Evolutionary conservation across 2,797 vertebrate species (phyloP), one percentile per base, ranked within the genome.

Genomic region (Tolypeutes matacus): DNA sequence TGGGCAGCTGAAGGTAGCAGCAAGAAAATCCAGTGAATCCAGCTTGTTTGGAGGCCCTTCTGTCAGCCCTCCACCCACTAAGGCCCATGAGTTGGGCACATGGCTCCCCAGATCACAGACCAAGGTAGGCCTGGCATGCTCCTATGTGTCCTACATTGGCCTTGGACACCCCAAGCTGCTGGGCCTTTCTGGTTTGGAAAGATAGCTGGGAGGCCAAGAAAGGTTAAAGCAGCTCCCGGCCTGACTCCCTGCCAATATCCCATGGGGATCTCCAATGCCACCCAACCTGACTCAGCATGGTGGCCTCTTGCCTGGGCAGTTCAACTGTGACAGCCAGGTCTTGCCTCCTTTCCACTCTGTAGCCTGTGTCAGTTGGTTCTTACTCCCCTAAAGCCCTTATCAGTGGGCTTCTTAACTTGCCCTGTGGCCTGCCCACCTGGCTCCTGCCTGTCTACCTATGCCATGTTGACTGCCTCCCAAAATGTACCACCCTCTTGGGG

Each of bases 1-100:
- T 96, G 95, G 96, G 96, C 96, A 97, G 97, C 96, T 91, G 53
- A 34, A 10, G 60, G 31, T 53, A 0, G 96, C 96, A 96, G 93
- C 86, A 78, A 98, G 97, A 96, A 96, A 98, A 95, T 58, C 95
- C 96, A 2, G 12, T 80, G 94, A 93, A 95, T 97, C 83, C 65
- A 89, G 88, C 85, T 67, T 97, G 34, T 78, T 92, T 96, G 49
- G 60, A 15, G 36, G 78, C 46, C 69, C 83, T 78, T 9, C 42
- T 36, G 83, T 80, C 97, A 96, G 97, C 96, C 94, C 92, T 96
- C 42, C 34, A 70, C n/a, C 72, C 42, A 1, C 34, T 27, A 10
- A 78, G 46, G 21, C 69, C 23, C 0, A 3, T 34, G 18, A 42
- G 27, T 39, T 72, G 60, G 60, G 56, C 14, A 7, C 17, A 4